Evolutionary conservation across 2,888 invertebrate species (phyloP), one percentile per base, ranked within the genome.

Genomic region (Seladonia tumulorum): DNA sequence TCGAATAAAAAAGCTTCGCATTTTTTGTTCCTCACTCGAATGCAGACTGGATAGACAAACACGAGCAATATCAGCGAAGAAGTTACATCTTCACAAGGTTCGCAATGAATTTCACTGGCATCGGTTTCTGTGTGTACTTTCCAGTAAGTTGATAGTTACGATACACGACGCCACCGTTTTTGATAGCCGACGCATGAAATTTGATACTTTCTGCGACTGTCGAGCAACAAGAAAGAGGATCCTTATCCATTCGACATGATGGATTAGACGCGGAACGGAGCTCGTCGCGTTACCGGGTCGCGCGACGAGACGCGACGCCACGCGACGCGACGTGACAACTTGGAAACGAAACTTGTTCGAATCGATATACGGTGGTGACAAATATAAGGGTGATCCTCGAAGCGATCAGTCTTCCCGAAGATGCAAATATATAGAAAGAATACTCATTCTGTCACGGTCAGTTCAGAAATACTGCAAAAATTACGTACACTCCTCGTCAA

Each of bases 261-360:
- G 76, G 79, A 85, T 85, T 79, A 70, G n/a, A 63, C 39, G 35
- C 42, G 53, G 73, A 75, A 45, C 25, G 18, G 42, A 53, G 29
- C 45, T 73, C 45, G 35, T 42, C 47, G 29, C 47, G 35, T 3
- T 35, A 5, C 1, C 35, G 35, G 4, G 35, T 35, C 35, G 35
- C 35, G 35, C 35, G 35, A 4, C 35, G 35, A 1, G 35, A 1
- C 35, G 35, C 35, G 35, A 35, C 35, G 42, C 73, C 1, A 1
- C 35, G 35, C 35, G 35, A 35, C 35, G 42, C 73, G 49, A 35
- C 49, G 77, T 81, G 86, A 84, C 84, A 84, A 81, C 84, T 85
- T 80, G 76, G 35, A 60, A 39, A 53, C 53, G 68, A 79, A 77
- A 42, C 68, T 53, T 76, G 47, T 79, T 57, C 66, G 70, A 75